Evolutionary conservation across 2,888 invertebrate genomes (phyloP).

Genomic region (Tachina fera): DNA sequence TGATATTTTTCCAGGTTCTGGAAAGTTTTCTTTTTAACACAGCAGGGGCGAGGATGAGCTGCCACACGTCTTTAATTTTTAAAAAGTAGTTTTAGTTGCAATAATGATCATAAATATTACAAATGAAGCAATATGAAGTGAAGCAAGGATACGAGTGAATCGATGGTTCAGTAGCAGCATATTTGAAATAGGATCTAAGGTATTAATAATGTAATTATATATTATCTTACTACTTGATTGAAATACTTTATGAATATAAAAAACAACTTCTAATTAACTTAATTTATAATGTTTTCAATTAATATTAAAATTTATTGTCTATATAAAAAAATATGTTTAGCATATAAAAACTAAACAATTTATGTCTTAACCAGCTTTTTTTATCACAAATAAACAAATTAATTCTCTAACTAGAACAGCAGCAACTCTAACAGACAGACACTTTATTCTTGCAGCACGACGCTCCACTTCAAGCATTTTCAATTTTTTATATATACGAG

Average conservation of each 20-base stretch:
- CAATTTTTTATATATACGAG: background rate
- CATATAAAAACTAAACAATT: slow-evolving; percentile 11
- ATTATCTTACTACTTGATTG: background rate
- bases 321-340: background rate
- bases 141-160: no score
- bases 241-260: background rate
- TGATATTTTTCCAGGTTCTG: no score
- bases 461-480: background rate
- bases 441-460: background rate
- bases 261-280: slow-evolving; percentile 7
- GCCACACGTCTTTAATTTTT: no score
- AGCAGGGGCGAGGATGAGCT: no score
- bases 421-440: background rate
- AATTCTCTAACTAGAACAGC: slow-evolving; percentile 28
- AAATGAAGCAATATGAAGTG: no score
- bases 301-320: slow-evolving; percentile 14
- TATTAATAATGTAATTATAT: background rate
- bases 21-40: no score
- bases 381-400: slow-evolving; percentile 35
- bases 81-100: no score
- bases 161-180: no score
- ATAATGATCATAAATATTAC: no score
- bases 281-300: slow-evolving; percentile 14
- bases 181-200: no score
- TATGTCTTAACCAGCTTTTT: background rate